Conservation (phyloP, 2,797 vertebrate species). For the Nannoperca australis region DNA sequence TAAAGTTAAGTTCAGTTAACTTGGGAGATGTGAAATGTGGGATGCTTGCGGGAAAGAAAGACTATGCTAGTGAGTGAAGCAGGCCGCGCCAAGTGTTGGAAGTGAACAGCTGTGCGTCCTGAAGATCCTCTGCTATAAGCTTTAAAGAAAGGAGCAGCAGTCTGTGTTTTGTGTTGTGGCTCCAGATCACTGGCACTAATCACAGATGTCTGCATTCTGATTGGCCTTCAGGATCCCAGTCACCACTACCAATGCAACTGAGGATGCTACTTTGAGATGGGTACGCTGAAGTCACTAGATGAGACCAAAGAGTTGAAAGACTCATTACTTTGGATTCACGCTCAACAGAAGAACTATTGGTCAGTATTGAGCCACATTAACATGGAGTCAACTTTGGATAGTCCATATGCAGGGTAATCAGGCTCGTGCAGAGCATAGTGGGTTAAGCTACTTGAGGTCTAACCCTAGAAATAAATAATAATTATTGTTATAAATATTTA, state of each 20-base stretch:
- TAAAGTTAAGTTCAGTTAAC: conserved; percentile 14
- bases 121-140: conserved; percentile 11
- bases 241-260: neutral
- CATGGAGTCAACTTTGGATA: neutral
- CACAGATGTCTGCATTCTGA: conserved; percentile 22
- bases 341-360: neutral
- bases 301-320: neutral
- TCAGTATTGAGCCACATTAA: neutral
- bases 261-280: neutral
- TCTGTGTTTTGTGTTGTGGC: neutral
- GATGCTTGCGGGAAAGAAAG: conserved; percentile 9
- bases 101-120: conserved; percentile 38
- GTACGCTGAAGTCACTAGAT: neutral
- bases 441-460: neutral
- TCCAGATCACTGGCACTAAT: conserved; percentile 9
- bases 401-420: neutral
- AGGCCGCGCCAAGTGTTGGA: neutral
- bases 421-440: neutral
- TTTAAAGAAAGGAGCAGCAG: neutral
- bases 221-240: conserved; percentile 8
- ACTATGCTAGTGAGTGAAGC: neutral
- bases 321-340: neutral
- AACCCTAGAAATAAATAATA: neutral
- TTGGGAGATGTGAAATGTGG: conserved; percentile 15
- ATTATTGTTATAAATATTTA: neutral